These are phyloP conservation scores for Drosophila orena DNA, from an alignment of 1,140 invertebrate species.

Conservation along the genomic window DNA sequence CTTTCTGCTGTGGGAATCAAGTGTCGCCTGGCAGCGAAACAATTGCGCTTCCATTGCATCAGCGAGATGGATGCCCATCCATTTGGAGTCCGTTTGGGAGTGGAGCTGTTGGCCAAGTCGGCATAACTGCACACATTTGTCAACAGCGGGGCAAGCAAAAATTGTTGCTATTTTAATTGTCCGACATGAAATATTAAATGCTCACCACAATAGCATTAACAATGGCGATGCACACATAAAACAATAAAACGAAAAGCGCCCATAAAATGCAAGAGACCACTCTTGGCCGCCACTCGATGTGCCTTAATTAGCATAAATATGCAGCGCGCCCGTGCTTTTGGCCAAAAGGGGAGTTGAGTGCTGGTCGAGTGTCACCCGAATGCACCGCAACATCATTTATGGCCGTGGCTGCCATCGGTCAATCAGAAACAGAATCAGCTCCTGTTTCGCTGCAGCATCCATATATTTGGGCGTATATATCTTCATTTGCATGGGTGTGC, in stretches of 20 bases:
- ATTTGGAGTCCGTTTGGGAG: constrained; percentile 4
- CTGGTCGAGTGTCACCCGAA: constrained; percentile 10
- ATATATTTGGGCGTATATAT: not conserved
- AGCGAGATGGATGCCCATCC: constrained; percentile 19
- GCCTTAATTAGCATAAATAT: constrained; percentile 81
- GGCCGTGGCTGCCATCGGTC: constrained; percentile 33
- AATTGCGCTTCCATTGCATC: constrained; percentile 45
- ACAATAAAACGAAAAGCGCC: constrained; percentile 64
- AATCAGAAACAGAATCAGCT: constrained; percentile 42
- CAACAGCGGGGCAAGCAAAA: constrained; percentile 50
- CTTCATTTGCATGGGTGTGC: not conserved
- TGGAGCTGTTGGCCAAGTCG: constrained; percentile 33
- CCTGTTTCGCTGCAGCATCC: constrained; percentile 27
- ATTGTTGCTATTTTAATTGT: constrained; percentile 57
- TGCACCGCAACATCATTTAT: constrained; percentile 35
- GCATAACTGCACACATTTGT: constrained; percentile 48
- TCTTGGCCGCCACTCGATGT: constrained; percentile 57
- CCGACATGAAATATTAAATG: constrained; percentile 71
- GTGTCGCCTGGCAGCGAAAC: constrained; percentile 19
- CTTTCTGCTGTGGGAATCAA: constrained; percentile 43
- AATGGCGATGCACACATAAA: constrained; percentile 56
- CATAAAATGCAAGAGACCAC: constrained; percentile 73
- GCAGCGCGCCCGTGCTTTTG: constrained; percentile 48
- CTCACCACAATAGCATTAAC: constrained; percentile 68
- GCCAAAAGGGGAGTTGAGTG: constrained; percentile 22